A percentile compares a stretch with the other conserved stretches of the same genome.
phyloP scores from a whole-genome alignment of 2,888 invertebrate genomes.

The Iphiclides podalirius region DNA sequence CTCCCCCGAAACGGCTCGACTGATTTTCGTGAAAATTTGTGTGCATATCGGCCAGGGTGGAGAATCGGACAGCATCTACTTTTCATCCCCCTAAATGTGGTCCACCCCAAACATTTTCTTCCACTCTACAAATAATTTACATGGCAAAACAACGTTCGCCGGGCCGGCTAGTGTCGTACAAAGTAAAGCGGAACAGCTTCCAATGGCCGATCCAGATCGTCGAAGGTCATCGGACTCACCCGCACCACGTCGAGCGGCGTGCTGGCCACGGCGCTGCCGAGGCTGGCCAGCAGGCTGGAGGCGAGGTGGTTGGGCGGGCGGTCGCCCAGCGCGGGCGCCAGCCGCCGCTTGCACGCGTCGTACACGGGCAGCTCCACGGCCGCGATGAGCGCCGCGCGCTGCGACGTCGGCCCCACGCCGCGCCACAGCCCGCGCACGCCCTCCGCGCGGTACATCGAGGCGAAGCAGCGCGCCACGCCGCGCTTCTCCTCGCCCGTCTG shows the following conservation, averaged over 20 bases:
- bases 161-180: too few relatives aligned
- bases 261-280: conserved; percentile 95
- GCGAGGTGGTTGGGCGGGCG: conserved; percentile 91
- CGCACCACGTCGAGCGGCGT: conserved; percentile 96
- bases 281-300: conserved; percentile 94
- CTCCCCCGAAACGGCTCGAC: too few relatives aligned
- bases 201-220: too few relatives aligned
- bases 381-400: conserved; percentile 95
- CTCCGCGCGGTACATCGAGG: conserved; percentile 90
- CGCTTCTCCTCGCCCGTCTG: conserved; percentile 80
- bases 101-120: too few relatives aligned
- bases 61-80: too few relatives aligned
- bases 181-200: too few relatives aligned
- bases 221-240: too few relatives aligned
- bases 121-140: too few relatives aligned
- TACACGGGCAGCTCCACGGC: conserved; percentile 97
- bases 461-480: conserved; percentile 87
- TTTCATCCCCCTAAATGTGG: too few relatives aligned
- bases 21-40: too few relatives aligned
- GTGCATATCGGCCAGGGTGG: too few relatives aligned
- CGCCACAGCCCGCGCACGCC: conserved; percentile 93
- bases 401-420: conserved; percentile 95
- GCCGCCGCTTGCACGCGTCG: conserved; percentile 91
- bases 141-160: too few relatives aligned
- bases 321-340: conserved; percentile 87